Evolutionary conservation across 1,140 invertebrate species (phyloP), one percentile per base, ranked within the genome.

Genomic region (Cherax destructor): DNA sequence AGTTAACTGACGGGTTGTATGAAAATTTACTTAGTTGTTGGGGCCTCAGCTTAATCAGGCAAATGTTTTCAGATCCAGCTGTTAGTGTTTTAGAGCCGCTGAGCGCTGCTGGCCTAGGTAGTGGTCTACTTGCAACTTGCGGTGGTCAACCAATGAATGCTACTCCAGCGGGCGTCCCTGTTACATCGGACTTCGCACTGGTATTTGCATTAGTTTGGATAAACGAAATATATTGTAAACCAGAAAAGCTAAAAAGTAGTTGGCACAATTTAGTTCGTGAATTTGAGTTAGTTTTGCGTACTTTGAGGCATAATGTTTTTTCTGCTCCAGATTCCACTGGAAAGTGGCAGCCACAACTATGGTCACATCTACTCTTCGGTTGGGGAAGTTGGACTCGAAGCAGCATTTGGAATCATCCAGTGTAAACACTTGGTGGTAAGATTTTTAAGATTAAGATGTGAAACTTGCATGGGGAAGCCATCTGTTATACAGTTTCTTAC

Each of bases 351-450:
- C n/a, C 41, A 49, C 1, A 74, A 13, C 24, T 86, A 77, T 41
- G 85, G 85, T n/a, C 85, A 86, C 74, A 78, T 86, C 24, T 52
- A 86, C 56, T 77, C 85, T 4, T 10, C 78, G 56, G 74, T 1
- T 5, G 49, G 72, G 18, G 21, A 59, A 41, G 10, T 52, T 9
- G 74, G 72, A 47, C 49, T 86, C 9, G 50, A 77, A 77, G 50
- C 85, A 6, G 85, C 85, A 9, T 86, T 86, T 78, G 85, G 76
- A 5, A 86, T 77, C 2, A 16, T 41, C 4, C 49, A 86, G n/a
- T 86, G 85, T 56, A 24, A 49, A 30, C 74, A 86, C 74, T 41
- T 86, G 74, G 85, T 86, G 72, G 85, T 86, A 52, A 59, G 85
- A 4, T 24, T 21, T 65, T 2, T 41, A 2, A 41, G 2, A 41